These are phyloP conservation scores for Sinotaia quadrata DNA, from an alignment of 2,888 invertebrate species.

Conservation along the genomic window DNA sequence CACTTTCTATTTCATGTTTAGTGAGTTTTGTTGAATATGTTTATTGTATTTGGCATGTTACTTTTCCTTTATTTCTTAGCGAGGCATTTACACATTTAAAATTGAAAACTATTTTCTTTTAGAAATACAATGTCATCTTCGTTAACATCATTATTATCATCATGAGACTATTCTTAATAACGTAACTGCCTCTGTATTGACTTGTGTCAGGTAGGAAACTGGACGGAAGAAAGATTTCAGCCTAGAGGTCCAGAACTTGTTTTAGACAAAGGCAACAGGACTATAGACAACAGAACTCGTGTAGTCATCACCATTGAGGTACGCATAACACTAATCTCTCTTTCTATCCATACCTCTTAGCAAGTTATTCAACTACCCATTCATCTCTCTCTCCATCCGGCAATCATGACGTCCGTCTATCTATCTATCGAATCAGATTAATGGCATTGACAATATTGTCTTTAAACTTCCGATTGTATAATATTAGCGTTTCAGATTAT, in stretches of 20 bases:
- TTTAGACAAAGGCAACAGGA: slow-evolving; percentile 36
- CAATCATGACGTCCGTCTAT: too few relatives aligned
- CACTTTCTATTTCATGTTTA: too few relatives aligned
- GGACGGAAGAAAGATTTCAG: slow-evolving; percentile 34
- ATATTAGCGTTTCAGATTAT: too few relatives aligned
- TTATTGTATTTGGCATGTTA: too few relatives aligned
- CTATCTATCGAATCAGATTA: too few relatives aligned
- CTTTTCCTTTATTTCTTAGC: too few relatives aligned
- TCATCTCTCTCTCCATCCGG: neutral
- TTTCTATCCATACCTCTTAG: neutral
- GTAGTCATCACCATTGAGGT: slow-evolving; percentile 56
- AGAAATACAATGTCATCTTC: neutral
- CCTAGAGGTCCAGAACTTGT: slow-evolving; percentile 32
- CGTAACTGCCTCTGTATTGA: neutral
- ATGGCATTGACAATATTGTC: too few relatives aligned
- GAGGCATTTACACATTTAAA: too few relatives aligned
- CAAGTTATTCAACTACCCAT: neutral
- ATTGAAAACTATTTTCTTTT: too few relatives aligned
- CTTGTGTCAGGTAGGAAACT: slow-evolving; percentile 37
- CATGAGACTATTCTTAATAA: neutral
- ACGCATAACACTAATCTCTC: slow-evolving; percentile 20
- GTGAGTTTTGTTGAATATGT: too few relatives aligned
- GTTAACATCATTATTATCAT: neutral
- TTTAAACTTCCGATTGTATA: too few relatives aligned
- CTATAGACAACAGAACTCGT: slow-evolving; percentile 46